phyloP scores from a whole-genome alignment of 2,113 vertebrate species.

The Morone chrysops region DNA sequence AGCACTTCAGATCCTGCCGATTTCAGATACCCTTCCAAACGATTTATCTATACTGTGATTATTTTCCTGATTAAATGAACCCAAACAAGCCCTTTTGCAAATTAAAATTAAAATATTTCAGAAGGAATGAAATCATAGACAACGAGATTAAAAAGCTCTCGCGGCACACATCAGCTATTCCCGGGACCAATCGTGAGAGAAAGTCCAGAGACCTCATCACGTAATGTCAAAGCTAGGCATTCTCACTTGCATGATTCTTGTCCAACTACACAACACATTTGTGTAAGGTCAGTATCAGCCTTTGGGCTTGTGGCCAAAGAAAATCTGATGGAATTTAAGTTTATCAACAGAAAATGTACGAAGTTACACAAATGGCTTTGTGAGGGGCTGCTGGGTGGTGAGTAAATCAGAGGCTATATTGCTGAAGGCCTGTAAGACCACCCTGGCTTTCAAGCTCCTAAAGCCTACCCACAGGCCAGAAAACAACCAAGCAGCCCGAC shows the following conservation, averaged over 20 bases:
- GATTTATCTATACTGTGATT: slow-evolving; percentile 57
- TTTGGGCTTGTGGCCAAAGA: slow-evolving; percentile 86
- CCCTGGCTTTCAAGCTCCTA: slow-evolving; percentile 79
- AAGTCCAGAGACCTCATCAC: slow-evolving; percentile 77
- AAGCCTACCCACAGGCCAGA: slow-evolving; percentile 71
- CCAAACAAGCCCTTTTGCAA: slow-evolving; percentile 52
- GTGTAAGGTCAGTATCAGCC: slow-evolving; percentile 81
- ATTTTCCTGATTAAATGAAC: slow-evolving; percentile 61
- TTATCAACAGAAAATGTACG: slow-evolving; percentile 88
- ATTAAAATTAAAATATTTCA: slow-evolving; percentile 56
- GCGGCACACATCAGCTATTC: slow-evolving; percentile 27
- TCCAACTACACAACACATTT: slow-evolving; percentile 71
- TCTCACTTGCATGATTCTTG: slow-evolving; percentile 77
- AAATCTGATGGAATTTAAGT: slow-evolving; percentile 87
- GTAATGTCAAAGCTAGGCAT: slow-evolving; percentile 76
- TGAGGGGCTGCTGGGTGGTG: slow-evolving; percentile 58
- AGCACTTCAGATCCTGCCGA: slow-evolving; percentile 31
- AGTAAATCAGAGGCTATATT: slow-evolving; percentile 82
- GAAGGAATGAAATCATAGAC: slow-evolving; percentile 47
- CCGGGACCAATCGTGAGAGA: slow-evolving; percentile 67
- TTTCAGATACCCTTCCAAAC: slow-evolving; percentile 53
- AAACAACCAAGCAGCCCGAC: slow-evolving; percentile 62
- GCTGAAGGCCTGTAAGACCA: slow-evolving; percentile 84
- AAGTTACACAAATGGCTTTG: slow-evolving; percentile 82
- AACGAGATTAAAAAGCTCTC: slow-evolving; percentile 52